Percentiles rank a stretch among this genome's conserved stretches.
Conservation (phyloP, 2,797 vertebrate genomes). For the Trachurus trachurus region DNA sequence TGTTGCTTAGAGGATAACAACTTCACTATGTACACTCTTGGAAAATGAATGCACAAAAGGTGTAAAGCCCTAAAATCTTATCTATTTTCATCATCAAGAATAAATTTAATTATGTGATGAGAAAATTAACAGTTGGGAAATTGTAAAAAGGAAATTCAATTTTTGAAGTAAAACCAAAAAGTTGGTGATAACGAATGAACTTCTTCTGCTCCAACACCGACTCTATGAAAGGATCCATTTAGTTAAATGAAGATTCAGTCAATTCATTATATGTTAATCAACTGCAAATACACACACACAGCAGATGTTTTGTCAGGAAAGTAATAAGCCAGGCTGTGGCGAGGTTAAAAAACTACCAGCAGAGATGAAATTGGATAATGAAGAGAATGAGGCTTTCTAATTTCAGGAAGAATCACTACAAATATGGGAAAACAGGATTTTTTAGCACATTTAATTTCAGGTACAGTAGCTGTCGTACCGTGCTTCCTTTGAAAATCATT, state of each 20-base stretch:
- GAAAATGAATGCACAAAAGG: neutral
- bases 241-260: conserved; percentile 26
- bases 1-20: neutral
- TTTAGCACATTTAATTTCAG: conserved; percentile 46
- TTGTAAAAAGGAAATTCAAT: neutral
- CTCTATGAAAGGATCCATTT: conserved; percentile 18
- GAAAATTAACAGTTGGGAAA: neutral
- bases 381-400: conserved; percentile 35
- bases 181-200: neutral
- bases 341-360: conserved; percentile 60
- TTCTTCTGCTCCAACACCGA: neutral
- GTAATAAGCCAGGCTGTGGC: conserved; percentile 46
- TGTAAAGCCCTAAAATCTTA: neutral
- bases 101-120: neutral
- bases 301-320: conserved; percentile 42
- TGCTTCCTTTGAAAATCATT: conserved; percentile 30
- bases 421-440: conserved; percentile 37
- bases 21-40: neutral
- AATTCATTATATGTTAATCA: conserved; percentile 47
- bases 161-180: conserved; percentile 19
- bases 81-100: neutral
- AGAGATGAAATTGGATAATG: conserved; percentile 48
- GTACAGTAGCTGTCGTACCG: conserved; percentile 26
- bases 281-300: conserved; percentile 34
- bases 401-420: conserved; percentile 15